Evolutionary conservation across 2,888 invertebrate species (phyloP).

Genomic region (Tortricodes alternella): DNA sequence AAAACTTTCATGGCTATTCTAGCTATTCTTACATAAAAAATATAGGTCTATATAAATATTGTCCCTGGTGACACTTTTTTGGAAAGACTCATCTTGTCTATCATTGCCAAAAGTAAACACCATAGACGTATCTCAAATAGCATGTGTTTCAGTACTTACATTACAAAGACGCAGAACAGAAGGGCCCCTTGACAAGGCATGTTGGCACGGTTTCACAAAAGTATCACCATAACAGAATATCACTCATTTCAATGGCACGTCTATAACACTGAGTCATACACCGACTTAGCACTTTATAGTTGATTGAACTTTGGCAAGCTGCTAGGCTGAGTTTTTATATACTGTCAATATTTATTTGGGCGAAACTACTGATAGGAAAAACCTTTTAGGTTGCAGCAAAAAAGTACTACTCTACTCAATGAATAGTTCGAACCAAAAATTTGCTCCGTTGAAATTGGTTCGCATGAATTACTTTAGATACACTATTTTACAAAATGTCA

Average conservation of each 20-base stretch:
- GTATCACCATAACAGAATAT: conserved; percentile 51
- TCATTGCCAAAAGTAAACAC: conserved; percentile 6
- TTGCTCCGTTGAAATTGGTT: too few species aligned
- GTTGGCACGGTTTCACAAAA: conserved; percentile 50
- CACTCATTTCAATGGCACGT: conserved; percentile 46
- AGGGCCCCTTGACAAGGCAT: conserved; percentile 57
- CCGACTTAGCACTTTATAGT: conserved; percentile 47
- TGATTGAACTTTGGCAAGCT: conserved; percentile 44
- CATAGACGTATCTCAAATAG: background rate
- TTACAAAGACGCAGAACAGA: conserved; percentile 57
- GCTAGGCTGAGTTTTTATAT: conserved; percentile 33
- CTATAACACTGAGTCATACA: conserved; percentile 50
- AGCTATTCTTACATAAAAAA: too few species aligned
- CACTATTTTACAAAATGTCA: too few species aligned
- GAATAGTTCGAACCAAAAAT: background rate
- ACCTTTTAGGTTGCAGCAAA: conserved; percentile 12
- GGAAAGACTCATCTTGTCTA: background rate
- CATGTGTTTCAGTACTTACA: conserved; percentile 57
- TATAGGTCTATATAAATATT: background rate
- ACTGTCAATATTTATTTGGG: conserved; percentile 35
- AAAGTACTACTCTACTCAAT: background rate
- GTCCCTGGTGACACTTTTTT: background rate
- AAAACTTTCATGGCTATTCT: too few species aligned
- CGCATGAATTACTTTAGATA: too few species aligned
- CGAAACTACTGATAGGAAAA: conserved; percentile 22